Conservation (phyloP, 2,797 vertebrate genomes). For the Clarias fuscus region DNA sequence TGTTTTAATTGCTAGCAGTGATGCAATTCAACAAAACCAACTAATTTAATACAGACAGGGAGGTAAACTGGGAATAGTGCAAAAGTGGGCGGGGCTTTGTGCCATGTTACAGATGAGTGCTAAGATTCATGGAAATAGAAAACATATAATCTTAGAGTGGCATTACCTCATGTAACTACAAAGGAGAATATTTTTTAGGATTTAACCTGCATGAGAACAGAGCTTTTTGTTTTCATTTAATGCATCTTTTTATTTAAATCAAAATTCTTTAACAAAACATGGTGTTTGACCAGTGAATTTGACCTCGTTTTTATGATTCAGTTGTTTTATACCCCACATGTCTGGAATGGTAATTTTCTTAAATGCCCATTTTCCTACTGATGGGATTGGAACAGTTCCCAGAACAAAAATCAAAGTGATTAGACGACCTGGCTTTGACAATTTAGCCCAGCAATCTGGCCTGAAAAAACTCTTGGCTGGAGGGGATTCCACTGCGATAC, state of each 20-base stretch:
- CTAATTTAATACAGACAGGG: background rate
- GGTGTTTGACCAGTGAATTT: background rate
- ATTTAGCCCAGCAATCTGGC: conserved; percentile 17
- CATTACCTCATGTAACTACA: background rate
- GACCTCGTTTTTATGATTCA: background rate
- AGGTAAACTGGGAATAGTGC: background rate
- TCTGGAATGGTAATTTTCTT: conserved; percentile 12
- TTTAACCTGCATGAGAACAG: background rate
- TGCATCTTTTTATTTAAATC: too few species aligned
- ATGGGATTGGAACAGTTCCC: conserved; percentile 20
- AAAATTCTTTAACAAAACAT: background rate
- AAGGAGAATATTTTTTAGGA: background rate
- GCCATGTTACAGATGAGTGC: background rate
- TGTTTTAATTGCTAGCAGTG: background rate
- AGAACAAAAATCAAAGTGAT: conserved; percentile 29
- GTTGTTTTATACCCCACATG: background rate
- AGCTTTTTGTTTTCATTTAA: background rate
- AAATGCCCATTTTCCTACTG: conserved; percentile 16
- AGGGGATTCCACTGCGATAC: background rate
- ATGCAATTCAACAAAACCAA: too few species aligned
- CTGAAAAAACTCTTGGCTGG: background rate
- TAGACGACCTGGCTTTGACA: conserved; percentile 19
- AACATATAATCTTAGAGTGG: background rate
- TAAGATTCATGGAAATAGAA: background rate
- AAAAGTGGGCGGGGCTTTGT: background rate